phyloP scores from a whole-genome alignment of 2,888 invertebrate genomes.

The Polymixis flavicincta region DNA sequence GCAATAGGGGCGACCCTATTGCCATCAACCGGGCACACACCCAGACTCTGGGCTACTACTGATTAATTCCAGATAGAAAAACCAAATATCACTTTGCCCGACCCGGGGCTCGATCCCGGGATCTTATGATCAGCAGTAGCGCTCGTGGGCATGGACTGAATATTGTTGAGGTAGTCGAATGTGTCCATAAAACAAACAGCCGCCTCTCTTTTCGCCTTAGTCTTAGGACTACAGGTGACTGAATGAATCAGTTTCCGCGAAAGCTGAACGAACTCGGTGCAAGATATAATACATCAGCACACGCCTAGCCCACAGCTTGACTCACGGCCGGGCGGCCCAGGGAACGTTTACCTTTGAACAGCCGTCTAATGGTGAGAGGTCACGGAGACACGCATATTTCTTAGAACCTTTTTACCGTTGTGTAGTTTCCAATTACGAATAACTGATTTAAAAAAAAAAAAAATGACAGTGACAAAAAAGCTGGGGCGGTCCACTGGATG shows the following conservation, averaged over 20 bases:
- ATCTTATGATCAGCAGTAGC: no score
- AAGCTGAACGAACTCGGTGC: constrained; percentile 46
- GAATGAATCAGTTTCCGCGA: constrained; percentile 62
- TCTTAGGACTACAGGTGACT: constrained; percentile 8
- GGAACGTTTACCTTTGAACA: constrained; percentile 57
- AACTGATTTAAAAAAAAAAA: background rate
- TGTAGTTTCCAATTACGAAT: constrained; percentile 26
- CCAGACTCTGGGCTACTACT: no score
- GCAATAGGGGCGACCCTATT: no score
- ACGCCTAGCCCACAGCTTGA: constrained; percentile 47
- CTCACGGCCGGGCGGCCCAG: constrained; percentile 48
- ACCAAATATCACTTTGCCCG: no score
- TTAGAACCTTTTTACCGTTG: constrained; percentile 36
- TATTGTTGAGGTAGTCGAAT: background rate
- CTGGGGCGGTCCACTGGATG: background rate
- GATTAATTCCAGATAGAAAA: no score
- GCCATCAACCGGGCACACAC: no score
- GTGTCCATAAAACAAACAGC: background rate
- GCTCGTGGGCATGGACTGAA: no score
- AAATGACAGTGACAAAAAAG: constrained; percentile 6
- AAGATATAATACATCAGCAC: constrained; percentile 41
- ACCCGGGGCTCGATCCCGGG: no score
- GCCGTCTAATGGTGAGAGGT: constrained; percentile 54
- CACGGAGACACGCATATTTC: constrained; percentile 52
- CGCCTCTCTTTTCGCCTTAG: constrained; percentile 24